Conservation (phyloP, 2,797 vertebrate species). For the Ceyx erithaca region DNA sequence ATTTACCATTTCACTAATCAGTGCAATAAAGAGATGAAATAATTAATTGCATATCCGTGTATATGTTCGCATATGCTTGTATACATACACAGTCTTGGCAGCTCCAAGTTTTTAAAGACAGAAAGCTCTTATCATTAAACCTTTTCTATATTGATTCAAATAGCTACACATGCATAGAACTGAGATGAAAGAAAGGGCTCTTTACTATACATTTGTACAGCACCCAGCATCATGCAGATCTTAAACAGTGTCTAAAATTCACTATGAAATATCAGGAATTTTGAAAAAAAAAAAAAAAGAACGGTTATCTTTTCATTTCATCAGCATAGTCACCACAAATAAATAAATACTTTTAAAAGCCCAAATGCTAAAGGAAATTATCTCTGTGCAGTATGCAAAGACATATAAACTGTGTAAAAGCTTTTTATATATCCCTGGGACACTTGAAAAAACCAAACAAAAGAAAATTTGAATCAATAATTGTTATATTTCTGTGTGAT, state of each 20-base stretch:
- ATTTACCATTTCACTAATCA: not conserved
- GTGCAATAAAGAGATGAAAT: not conserved
- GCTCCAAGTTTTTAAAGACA: not conserved
- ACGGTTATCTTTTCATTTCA: rapidly evolving
- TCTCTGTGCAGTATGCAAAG: not conserved
- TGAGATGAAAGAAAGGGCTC: rapidly evolving
- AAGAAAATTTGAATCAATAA: not conserved
- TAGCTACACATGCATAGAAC: not conserved
- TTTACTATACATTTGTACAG: not conserved
- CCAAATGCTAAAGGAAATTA: not conserved
- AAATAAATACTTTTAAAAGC: not conserved
- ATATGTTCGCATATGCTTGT: not conserved
- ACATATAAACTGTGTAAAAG: not conserved
- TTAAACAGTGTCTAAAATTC: not conserved
- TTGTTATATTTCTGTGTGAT: not conserved
- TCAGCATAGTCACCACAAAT: not conserved
- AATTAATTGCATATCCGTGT: not conserved
- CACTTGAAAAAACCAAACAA: not conserved
- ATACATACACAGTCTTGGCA: not conserved
- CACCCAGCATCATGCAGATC: not conserved
- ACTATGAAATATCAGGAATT: rapidly evolving
- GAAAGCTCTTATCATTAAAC: rapidly evolving
- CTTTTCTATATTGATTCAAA: not conserved
- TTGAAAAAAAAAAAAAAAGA: rapidly evolving
- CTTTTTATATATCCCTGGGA: not conserved